phyloP scores from a whole-genome alignment of 2,888 invertebrate genomes.

The Phyto melanocephala region DNA sequence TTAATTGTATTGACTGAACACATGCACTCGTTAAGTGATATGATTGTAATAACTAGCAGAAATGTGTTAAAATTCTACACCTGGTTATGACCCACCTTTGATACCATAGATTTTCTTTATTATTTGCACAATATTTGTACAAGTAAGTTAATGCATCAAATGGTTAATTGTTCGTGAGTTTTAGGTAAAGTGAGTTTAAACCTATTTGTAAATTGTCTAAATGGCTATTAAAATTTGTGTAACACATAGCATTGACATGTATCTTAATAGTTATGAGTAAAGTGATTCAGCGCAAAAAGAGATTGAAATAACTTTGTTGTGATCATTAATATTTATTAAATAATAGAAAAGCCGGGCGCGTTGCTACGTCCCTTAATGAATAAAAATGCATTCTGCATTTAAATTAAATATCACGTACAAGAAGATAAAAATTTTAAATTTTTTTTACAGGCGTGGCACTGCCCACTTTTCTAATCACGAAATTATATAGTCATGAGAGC shows the following conservation, averaged over 20 bases:
- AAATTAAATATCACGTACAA: too few relatives aligned
- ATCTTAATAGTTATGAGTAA: background rate
- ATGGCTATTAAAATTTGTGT: background rate
- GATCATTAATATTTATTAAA: too few relatives aligned
- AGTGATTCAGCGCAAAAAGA: too few relatives aligned
- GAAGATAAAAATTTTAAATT: too few relatives aligned
- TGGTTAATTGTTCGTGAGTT: background rate
- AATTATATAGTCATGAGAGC: too few relatives aligned
- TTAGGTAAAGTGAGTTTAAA: background rate
- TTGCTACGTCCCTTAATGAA: too few relatives aligned
- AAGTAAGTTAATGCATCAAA: background rate
- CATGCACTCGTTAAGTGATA: background rate
- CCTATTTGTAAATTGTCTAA: background rate
- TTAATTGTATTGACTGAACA: background rate
- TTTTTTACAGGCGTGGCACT: too few relatives aligned
- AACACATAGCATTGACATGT: background rate
- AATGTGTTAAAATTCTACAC: background rate
- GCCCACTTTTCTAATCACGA: too few relatives aligned
- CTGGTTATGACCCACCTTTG: background rate
- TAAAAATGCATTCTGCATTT: too few relatives aligned
- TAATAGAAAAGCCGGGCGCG: too few relatives aligned
- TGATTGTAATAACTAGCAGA: background rate
- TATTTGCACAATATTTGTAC: background rate
- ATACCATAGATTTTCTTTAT: background rate
- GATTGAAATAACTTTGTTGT: too few relatives aligned